phyloP scores from a whole-genome alignment of 2,113 vertebrate species.

The Baryphthengus martii region DNA sequence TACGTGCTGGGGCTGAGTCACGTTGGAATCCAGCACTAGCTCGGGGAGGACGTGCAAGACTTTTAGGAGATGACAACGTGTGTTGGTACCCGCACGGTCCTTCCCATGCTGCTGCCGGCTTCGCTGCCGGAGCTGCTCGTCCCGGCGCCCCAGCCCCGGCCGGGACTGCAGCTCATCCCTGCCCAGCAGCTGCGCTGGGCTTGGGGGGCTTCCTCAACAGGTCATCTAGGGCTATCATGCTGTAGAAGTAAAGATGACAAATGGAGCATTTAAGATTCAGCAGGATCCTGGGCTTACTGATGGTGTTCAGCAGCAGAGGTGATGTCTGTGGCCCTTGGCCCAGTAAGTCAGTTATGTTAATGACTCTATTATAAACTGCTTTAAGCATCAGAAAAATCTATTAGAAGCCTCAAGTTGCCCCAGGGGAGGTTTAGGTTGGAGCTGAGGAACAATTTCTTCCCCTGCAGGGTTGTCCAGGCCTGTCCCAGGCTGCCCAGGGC shows the following conservation, averaged over 20 bases:
- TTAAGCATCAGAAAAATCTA: no score
- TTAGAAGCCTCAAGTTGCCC: not conserved
- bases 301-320: no score
- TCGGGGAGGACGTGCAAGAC: not conserved
- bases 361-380: no score
- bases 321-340: not conserved
- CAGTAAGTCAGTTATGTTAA: no score
- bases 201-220: not conserved
- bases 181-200: not conserved
- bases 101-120: not conserved
- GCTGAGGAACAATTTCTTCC: no score
- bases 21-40: not conserved
- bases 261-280: no score
- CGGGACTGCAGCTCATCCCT: not conserved
- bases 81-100: accelerated
- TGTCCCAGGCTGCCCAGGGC: no score
- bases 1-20: not conserved
- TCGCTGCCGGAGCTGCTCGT: not conserved
- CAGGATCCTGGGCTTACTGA: no score
- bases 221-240: not conserved
- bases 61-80: not conserved
- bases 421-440: no score
- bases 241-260: not conserved
- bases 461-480: no score
- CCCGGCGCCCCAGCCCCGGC: not conserved